These are phyloP conservation scores for Drosophila micromelanica DNA, from an alignment of 1,140 invertebrate genomes.

Conservation along the genomic window DNA sequence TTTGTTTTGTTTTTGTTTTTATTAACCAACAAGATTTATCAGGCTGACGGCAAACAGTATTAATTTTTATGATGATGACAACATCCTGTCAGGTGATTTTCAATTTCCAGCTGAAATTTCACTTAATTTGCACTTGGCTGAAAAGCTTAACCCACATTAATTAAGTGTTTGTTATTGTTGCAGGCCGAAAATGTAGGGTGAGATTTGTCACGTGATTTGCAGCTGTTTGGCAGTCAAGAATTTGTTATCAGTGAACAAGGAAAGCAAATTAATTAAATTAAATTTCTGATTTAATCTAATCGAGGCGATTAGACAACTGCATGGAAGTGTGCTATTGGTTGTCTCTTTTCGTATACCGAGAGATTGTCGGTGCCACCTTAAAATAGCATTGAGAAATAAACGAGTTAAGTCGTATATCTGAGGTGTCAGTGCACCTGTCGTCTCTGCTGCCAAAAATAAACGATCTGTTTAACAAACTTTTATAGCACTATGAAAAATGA, in stretches of 20 bases:
- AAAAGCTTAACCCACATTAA: slow-evolving; percentile 27
- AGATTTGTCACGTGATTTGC: slow-evolving; percentile 31
- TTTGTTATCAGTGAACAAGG: slow-evolving; percentile 16
- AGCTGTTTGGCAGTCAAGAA: background rate
- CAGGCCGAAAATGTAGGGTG: background rate
- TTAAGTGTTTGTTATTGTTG: slow-evolving; percentile 1
- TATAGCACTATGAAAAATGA: slow-evolving; percentile 11
- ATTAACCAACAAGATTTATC: too few relatives aligned
- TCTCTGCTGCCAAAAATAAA: slow-evolving; percentile 30
- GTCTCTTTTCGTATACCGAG: background rate
- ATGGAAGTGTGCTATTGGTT: background rate
- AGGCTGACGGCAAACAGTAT: too few relatives aligned
- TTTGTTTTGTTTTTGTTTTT: too few relatives aligned
- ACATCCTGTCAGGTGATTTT: slow-evolving; percentile 32
- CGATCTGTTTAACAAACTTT: slow-evolving; percentile 28
- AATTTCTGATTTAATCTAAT: slow-evolving; percentile 15
- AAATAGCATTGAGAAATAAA: slow-evolving; percentile 5
- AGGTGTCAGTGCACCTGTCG: slow-evolving; percentile 46
- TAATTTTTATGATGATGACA: background rate
- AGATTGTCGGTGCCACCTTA: background rate
- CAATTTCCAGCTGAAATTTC: slow-evolving; percentile 13
- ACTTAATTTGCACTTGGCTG: slow-evolving; percentile 7
- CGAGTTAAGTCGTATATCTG: slow-evolving; percentile 1
- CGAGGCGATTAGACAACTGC: slow-evolving; percentile 23
- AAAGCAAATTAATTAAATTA: slow-evolving; percentile 45